Evolutionary conservation across 2,797 vertebrate species (phyloP), one percentile per base, ranked within the genome.

Genomic region (Cuculus canorus): DNA sequence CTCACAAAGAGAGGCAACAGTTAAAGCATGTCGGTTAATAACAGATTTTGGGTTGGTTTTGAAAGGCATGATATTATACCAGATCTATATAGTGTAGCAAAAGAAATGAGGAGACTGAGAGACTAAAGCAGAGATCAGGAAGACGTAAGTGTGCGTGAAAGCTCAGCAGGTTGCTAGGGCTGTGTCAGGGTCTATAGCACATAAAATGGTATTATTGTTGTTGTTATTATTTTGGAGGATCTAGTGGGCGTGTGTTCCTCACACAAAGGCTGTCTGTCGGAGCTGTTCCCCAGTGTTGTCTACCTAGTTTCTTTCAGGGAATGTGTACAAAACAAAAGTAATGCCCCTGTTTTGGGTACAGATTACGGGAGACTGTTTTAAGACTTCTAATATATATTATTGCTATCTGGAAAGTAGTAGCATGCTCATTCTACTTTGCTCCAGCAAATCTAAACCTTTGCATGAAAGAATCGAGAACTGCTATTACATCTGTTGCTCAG

Each of bases 391-490:
- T 72, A 69, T 25, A 8, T 53, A 65, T 81, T 93, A 69, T 22
- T 86, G 28, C 60, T 63, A 77, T 53, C 73, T 86, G 64, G 52
- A 86, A 94, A 81, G 84, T 41, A 57, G 32, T 70, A 86, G 90
- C 94, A 95, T 88, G 92, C 23, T 90, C 4, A 7, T 84, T 82
- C 60, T 72, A 69, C 59, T 93, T 92, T 76, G 65, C 39, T 92
- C 7, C 56, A 90, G 85, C 86, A 95, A 86, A 71, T 50, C 66
- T 90, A 88, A 94, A 68, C 33, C n/a, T 80, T 57, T 95, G 90
- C 90, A 95, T 94, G 88, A 94, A 89, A 52, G 32, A 90, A 64
- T 57, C 84, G 68, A 73, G 32, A 73, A 72, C 11, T 45, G 33
- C 56, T 90, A 21, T 65, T 88, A 19, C 59, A 64, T 72, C 28